Percentiles rank a stretch among this genome's conserved stretches.
Conservation (phyloP, 2,113 vertebrate genomes). For the Pelusios castaneus region DNA sequence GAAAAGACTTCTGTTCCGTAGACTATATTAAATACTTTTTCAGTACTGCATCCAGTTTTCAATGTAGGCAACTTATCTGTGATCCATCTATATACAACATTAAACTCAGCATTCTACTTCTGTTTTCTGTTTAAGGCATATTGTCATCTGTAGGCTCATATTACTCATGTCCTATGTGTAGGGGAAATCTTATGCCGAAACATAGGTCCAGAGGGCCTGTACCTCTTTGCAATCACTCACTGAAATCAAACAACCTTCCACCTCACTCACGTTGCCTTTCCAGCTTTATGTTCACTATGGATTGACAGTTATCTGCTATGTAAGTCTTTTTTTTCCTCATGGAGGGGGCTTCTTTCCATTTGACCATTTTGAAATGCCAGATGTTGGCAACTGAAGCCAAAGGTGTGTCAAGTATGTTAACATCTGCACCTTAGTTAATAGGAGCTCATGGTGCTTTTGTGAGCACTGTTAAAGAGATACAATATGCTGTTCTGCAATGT, state of each 20-base stretch:
- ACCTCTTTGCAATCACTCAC: fast-evolving
- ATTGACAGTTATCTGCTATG: background rate
- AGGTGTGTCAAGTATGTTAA: background rate
- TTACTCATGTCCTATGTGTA: fast-evolving
- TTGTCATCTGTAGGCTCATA: background rate
- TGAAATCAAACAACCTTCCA: background rate
- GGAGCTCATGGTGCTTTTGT: background rate
- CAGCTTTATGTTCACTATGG: background rate
- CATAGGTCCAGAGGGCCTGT: background rate
- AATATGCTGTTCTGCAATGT: background rate
- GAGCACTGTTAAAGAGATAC: background rate
- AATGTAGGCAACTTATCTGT: background rate
- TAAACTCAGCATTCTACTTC: background rate
- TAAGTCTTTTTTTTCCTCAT: background rate
- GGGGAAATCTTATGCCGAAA: background rate
- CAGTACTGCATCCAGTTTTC: background rate
- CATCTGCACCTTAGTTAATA: background rate
- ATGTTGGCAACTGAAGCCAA: background rate
- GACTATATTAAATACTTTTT: background rate
- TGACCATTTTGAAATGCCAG: background rate
- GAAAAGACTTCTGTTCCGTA: background rate
- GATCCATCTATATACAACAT: background rate
- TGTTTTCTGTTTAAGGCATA: background rate
- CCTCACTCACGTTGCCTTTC: fast-evolving
- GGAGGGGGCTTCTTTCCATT: fast-evolving